Conservation (phyloP, 2,113 vertebrate genomes). For the Apteryx owenii region DNA sequence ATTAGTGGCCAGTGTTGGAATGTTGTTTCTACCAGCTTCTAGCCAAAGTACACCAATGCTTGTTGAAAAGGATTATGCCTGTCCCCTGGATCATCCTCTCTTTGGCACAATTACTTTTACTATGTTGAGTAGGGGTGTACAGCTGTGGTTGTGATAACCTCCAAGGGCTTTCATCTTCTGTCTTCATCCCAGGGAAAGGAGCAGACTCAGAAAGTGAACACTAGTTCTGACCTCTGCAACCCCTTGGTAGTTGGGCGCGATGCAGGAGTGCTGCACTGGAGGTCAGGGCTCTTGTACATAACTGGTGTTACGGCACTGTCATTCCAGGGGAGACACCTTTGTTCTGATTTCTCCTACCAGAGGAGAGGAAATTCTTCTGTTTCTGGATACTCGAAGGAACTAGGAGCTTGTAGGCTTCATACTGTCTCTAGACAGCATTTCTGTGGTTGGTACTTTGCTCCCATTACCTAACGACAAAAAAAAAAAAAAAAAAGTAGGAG, state of each 20-base stretch:
- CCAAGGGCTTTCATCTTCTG: background rate
- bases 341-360: background rate
- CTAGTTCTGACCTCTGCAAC: background rate
- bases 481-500: background rate
- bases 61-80: background rate
- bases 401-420: background rate
- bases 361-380: background rate
- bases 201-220: accelerated
- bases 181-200: background rate
- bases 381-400: background rate
- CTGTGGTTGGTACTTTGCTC: background rate
- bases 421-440: background rate
- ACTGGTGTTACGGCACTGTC: accelerated
- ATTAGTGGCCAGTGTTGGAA: background rate
- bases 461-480: background rate
- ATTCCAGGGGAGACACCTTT: accelerated
- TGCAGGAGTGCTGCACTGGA: background rate
- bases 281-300: accelerated
- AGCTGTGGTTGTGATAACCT: background rate
- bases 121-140: background rate
- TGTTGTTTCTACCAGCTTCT: background rate
- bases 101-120: background rate
- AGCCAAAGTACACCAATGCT: background rate
- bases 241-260: background rate
- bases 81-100: background rate